Conservation (phyloP, 2,888 invertebrate species). For the Eristalinus aeneus region DNA sequence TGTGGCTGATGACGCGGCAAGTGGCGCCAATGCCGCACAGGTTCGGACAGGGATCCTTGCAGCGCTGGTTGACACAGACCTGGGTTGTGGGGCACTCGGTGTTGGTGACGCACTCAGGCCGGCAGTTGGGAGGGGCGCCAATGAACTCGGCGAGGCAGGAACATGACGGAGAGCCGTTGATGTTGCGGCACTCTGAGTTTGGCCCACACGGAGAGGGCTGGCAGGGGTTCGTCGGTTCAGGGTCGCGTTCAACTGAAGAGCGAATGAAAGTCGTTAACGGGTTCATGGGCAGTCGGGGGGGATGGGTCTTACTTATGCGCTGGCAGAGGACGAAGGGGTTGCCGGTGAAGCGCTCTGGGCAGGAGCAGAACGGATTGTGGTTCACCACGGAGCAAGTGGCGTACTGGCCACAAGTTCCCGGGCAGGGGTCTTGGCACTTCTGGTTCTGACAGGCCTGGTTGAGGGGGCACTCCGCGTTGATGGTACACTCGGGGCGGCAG, state of each 20-base stretch:
- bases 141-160: constrained; percentile 86
- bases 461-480: constrained; percentile 88
- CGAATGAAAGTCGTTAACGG: neutral
- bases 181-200: constrained; percentile 82
- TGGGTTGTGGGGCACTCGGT: constrained; percentile 86
- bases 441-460: constrained; percentile 90
- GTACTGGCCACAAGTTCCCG: constrained; percentile 87
- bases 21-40: constrained; percentile 88
- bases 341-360: constrained; percentile 85
- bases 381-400: constrained; percentile 88
- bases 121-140: constrained; percentile 86
- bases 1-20: constrained; percentile 89
- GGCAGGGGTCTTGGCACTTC: constrained; percentile 90
- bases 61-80: constrained; percentile 88
- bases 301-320: constrained; percentile 81
- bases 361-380: constrained; percentile 90
- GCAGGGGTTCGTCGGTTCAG: constrained; percentile 79
- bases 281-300: neutral
- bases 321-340: constrained; percentile 88
- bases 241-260: constrained; percentile 75
- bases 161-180: constrained; percentile 86
- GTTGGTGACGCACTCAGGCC: constrained; percentile 90
- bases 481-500: constrained; percentile 89
- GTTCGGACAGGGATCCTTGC: constrained; percentile 87
- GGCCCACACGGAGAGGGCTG: constrained; percentile 82